phyloP scores from a whole-genome alignment of 2,888 invertebrate species.

The Cloeon dipterum region DNA sequence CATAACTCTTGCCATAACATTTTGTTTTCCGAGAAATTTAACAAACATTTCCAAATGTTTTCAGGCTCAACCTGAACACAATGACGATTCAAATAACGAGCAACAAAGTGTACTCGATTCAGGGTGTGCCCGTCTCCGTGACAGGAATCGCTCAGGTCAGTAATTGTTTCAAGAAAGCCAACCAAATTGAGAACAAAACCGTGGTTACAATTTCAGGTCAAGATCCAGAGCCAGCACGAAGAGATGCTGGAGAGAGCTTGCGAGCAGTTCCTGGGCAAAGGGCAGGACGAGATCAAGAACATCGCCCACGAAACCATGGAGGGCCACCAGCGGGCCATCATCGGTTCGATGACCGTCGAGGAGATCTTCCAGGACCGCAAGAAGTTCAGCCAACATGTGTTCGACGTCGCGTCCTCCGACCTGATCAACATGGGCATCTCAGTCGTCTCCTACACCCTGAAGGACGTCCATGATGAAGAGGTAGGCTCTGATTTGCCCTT shows the following conservation, averaged over 20 bases:
- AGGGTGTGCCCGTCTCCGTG: conserved; percentile 91
- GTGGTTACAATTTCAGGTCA: conserved; percentile 34
- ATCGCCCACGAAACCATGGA: conserved; percentile 80
- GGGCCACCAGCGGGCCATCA: conserved; percentile 85
- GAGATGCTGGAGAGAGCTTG: conserved; percentile 80
- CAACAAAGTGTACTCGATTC: conserved; percentile 85
- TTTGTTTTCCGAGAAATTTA: too few relatives aligned
- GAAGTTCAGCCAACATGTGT: conserved; percentile 81
- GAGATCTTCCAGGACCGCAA: conserved; percentile 91
- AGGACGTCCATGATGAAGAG: conserved; percentile 88
- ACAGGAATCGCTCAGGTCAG: conserved; percentile 90
- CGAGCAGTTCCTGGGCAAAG: conserved; percentile 80
- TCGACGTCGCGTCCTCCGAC: conserved; percentile 86
- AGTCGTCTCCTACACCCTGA: conserved; percentile 82
- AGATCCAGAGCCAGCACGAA: conserved; percentile 72
- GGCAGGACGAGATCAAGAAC: conserved; percentile 68
- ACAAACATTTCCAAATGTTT: too few relatives aligned
- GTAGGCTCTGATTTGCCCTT: conserved; percentile 30
- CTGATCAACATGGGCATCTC: conserved; percentile 92
- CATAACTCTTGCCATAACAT: too few relatives aligned
- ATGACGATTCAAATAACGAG: conserved; percentile 94
- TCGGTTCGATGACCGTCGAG: conserved; percentile 94
- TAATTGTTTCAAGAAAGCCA: too few relatives aligned
- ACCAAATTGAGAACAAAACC: neutral
- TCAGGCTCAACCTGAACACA: conserved; percentile 79